phyloP scores from a whole-genome alignment of 2,113 vertebrate genomes.

The Eretmochelys imbricata region DNA sequence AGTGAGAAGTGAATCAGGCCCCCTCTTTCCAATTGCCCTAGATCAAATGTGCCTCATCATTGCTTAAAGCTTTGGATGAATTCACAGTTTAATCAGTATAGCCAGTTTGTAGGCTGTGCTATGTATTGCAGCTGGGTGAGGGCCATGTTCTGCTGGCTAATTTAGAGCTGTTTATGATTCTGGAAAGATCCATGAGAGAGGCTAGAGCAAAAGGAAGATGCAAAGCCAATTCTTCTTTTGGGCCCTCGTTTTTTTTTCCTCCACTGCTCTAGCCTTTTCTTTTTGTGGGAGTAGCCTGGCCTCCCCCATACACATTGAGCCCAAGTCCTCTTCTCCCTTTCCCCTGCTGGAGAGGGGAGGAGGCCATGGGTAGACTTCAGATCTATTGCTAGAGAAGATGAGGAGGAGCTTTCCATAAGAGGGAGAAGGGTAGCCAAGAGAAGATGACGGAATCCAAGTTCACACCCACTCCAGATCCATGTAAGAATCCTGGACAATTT shows the following conservation, averaged over 20 bases:
- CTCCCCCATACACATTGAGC: background rate
- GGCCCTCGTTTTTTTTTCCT: background rate
- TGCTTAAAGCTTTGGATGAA: background rate
- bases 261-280: background rate
- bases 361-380: background rate
- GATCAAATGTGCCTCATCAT: background rate
- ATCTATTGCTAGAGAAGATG: background rate
- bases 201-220: accelerated
- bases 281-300: background rate
- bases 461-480: no score
- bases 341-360: background rate
- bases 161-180: background rate
- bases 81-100: background rate
- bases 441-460: background rate
- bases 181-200: background rate
- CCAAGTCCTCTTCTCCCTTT: background rate
- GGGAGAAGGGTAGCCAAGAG: background rate
- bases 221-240: background rate
- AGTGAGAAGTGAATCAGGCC: background rate
- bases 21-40: background rate
- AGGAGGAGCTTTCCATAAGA: background rate
- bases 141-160: background rate
- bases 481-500: no score
- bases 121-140: background rate
- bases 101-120: background rate